Percentiles rank a stretch among this genome's conserved stretches.
phyloP scores from a whole-genome alignment of 2,113 vertebrate species.

The Mastomys natalensis region DNA sequence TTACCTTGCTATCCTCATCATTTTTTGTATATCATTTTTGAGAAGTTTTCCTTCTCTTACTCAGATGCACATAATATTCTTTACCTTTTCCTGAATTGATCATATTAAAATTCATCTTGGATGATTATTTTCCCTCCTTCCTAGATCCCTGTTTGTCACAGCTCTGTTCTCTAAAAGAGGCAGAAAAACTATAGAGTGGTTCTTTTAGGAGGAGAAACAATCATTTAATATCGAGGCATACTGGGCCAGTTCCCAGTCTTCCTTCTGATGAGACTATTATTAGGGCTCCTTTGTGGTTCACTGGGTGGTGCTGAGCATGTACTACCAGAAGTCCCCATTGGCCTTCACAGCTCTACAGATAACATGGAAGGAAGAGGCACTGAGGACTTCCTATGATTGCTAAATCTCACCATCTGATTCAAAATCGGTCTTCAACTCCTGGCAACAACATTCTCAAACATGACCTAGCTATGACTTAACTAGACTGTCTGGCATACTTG shows the following conservation, averaged over 20 bases:
- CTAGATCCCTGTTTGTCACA: slow-evolving; percentile 58
- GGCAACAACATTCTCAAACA: neutral
- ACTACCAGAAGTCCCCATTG: neutral
- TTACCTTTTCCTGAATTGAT: slow-evolving; percentile 69
- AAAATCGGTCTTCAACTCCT: neutral
- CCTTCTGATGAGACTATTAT: slow-evolving; percentile 13
- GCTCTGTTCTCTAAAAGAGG: slow-evolving; percentile 46
- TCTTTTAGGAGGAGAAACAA: slow-evolving; percentile 54
- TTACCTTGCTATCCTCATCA: slow-evolving; percentile 58
- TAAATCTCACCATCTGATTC: neutral
- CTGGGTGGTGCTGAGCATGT: neutral
- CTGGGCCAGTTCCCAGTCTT: neutral
- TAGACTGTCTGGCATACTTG: neutral
- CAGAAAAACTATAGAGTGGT: slow-evolving; percentile 49
- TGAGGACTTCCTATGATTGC: neutral
- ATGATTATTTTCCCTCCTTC: slow-evolving; percentile 70
- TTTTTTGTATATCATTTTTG: slow-evolving; percentile 66
- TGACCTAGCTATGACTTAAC: slow-evolving; percentile 1
- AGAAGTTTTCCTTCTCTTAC: slow-evolving; percentile 50
- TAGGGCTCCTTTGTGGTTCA: neutral
- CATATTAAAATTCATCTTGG: slow-evolving; percentile 72
- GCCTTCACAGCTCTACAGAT: neutral
- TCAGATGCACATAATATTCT: slow-evolving; percentile 57
- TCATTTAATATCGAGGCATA: slow-evolving; percentile 36
- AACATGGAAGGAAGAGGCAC: neutral